These are phyloP conservation scores for Pangasianodon gigas DNA, from an alignment of 2,113 vertebrate genomes.

Conservation along the genomic window DNA sequence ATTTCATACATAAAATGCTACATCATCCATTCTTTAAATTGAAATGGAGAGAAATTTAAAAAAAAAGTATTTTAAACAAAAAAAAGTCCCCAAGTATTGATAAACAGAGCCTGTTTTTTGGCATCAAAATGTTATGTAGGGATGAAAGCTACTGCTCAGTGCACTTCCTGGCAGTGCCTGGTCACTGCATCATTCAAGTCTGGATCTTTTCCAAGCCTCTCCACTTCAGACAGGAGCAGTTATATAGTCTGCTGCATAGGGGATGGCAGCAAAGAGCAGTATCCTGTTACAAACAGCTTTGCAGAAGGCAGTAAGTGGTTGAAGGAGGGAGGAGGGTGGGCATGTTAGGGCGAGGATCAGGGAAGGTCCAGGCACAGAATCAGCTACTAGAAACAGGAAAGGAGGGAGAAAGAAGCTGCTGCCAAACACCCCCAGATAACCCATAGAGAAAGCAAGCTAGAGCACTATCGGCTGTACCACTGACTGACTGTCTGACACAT, in stretches of 20 bases:
- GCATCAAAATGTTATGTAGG: slow-evolving; percentile 23
- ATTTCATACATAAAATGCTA: neutral
- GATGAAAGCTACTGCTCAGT: slow-evolving; percentile 49
- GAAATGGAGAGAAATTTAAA: neutral
- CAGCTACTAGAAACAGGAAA: slow-evolving; percentile 35
- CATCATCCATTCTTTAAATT: neutral
- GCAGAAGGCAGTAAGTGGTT: slow-evolving; percentile 27
- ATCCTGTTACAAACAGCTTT: slow-evolving; percentile 52
- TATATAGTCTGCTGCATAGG: slow-evolving; percentile 50
- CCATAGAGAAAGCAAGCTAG: slow-evolving; percentile 46
- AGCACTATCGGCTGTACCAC: slow-evolving; percentile 49
- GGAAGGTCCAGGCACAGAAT: slow-evolving; percentile 56
- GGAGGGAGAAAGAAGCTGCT: slow-evolving; percentile 48
- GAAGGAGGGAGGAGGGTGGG: neutral
- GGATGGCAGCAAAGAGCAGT: slow-evolving; percentile 47
- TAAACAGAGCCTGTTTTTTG: neutral
- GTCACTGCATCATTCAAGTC: slow-evolving; percentile 59
- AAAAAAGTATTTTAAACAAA: neutral
- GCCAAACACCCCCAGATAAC: slow-evolving; percentile 46
- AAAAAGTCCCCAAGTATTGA: too few relatives aligned
- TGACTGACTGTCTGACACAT: slow-evolving; percentile 64
- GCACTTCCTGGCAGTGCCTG: slow-evolving; percentile 71
- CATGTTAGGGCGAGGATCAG: slow-evolving; percentile 26
- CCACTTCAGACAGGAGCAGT: slow-evolving; percentile 46
- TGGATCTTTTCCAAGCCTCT: slow-evolving; percentile 50